These are phyloP conservation scores for Halesus radiatus DNA, from an alignment of 1,140 invertebrate species.

Conservation along the genomic window DNA sequence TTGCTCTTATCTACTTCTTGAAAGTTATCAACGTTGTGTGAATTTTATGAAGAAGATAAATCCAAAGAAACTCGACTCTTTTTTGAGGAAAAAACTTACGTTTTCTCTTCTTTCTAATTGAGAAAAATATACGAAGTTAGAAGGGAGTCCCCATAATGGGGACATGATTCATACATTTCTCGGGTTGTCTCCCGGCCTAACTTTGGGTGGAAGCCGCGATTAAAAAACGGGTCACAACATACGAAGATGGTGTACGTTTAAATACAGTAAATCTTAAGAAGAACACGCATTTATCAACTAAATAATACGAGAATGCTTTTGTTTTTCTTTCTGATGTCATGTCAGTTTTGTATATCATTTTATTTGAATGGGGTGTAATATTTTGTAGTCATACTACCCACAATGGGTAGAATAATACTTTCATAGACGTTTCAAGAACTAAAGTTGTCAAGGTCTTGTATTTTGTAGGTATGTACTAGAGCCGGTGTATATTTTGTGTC, in stretches of 20 bases:
- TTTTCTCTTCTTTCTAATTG: conserved; percentile 8
- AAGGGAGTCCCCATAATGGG: not conserved
- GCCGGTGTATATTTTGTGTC: too few relatives aligned
- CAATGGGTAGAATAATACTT: too few relatives aligned
- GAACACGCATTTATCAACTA: not conserved
- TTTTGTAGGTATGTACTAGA: too few relatives aligned
- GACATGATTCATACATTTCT: conserved; percentile 10
- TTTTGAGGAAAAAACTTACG: not conserved
- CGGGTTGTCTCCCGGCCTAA: not conserved
- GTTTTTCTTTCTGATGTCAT: too few relatives aligned
- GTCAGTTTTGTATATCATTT: too few relatives aligned
- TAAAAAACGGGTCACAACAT: not conserved
- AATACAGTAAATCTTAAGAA: conserved; percentile 4
- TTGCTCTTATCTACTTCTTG: not conserved
- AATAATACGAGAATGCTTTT: not conserved
- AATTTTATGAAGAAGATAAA: conserved; percentile 16
- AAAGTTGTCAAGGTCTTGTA: too few relatives aligned
- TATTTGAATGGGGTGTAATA: too few relatives aligned
- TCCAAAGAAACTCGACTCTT: not conserved
- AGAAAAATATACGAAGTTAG: conserved; percentile 18
- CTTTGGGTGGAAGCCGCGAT: not conserved
- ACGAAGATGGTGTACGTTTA: not conserved
- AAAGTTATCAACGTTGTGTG: conserved; percentile 12
- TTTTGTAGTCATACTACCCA: too few relatives aligned
- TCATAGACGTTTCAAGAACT: too few relatives aligned